These are phyloP conservation scores for Champsocephalus gunnari DNA, from an alignment of 2,797 vertebrate genomes.

Conservation along the genomic window DNA sequence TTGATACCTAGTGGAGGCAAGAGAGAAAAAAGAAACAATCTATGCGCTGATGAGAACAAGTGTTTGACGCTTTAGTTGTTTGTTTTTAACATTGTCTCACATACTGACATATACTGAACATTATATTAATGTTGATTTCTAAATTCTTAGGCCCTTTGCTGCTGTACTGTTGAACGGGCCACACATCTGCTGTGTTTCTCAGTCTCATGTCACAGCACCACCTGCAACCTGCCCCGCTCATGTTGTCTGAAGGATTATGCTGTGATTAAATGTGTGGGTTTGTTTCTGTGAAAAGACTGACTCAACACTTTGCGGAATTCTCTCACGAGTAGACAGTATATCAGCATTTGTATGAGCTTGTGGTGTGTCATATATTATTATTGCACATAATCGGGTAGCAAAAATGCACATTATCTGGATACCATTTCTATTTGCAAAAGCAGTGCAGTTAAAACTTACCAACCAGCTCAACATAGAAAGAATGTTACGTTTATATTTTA, in stretches of 20 bases:
- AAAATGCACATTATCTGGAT: neutral
- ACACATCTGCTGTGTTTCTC: slow-evolving; percentile 60
- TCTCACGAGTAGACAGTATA: too few relatives aligned
- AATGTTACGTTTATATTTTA: neutral
- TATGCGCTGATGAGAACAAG: neutral
- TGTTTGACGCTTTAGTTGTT: neutral
- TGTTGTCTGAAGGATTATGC: neutral
- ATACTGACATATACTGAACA: slow-evolving; percentile 41
- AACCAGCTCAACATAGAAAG: neutral
- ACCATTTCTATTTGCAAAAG: neutral
- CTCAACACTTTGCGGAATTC: neutral
- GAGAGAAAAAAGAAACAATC: neutral
- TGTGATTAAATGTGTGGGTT: slow-evolving; percentile 3
- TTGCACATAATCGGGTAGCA: neutral
- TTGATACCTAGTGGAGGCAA: slow-evolving; percentile 5
- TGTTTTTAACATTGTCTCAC: slow-evolving; percentile 5
- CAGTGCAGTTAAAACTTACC: neutral
- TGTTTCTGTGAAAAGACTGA: slow-evolving; percentile 7
- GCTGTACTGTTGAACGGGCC: slow-evolving; percentile 47
- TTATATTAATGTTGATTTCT: slow-evolving; percentile 58
- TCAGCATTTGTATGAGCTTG: neutral
- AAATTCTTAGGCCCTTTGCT: slow-evolving; percentile 47
- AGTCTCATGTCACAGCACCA: slow-evolving; percentile 42
- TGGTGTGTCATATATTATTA: neutral
- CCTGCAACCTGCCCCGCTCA: slow-evolving; percentile 46